phyloP scores from a whole-genome alignment of 2,888 invertebrate species.

The Iselma pallidipennis region DNA sequence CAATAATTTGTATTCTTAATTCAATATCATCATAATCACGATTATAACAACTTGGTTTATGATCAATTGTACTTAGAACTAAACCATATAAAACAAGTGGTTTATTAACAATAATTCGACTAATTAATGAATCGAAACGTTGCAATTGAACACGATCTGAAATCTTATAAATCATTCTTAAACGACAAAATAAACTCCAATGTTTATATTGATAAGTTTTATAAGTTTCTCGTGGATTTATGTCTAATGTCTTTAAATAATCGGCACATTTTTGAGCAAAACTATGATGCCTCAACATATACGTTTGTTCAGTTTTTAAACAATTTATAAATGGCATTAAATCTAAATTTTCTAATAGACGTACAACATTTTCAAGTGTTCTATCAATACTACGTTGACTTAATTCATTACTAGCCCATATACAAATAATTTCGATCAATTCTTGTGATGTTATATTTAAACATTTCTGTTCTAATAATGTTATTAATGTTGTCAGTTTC shows the following conservation, averaged over 20 bases:
- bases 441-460: constrained; percentile 61
- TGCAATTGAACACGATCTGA: constrained; percentile 36
- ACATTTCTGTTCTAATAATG: constrained; percentile 58
- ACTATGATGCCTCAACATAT: not conserved
- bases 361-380: constrained; percentile 54
- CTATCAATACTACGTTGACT: constrained; percentile 52
- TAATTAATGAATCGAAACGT: constrained; percentile 30
- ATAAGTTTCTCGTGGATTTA: not conserved
- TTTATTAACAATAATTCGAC: constrained; percentile 31
- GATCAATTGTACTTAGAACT: constrained; percentile 31
- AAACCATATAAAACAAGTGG: constrained; percentile 38
- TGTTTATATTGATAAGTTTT: constrained; percentile 9
- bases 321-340: constrained; percentile 31
- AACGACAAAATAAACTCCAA: constrained; percentile 13
- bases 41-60: not conserved
- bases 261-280: not conserved
- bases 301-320: not conserved
- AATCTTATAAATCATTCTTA: constrained; percentile 38
- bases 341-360: constrained; percentile 31
- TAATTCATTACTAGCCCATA: constrained; percentile 61
- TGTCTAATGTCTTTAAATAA: constrained; percentile 2
- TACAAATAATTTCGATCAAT: constrained; percentile 60
- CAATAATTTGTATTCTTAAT: constrained; percentile 20
- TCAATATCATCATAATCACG: not conserved
- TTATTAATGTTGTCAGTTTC: constrained; percentile 57